A percentile compares a stretch with the other conserved stretches of the same genome.
Evolutionary conservation across 2,888 invertebrate species (phyloP).

Genomic region (Alsophila aescularia): DNA sequence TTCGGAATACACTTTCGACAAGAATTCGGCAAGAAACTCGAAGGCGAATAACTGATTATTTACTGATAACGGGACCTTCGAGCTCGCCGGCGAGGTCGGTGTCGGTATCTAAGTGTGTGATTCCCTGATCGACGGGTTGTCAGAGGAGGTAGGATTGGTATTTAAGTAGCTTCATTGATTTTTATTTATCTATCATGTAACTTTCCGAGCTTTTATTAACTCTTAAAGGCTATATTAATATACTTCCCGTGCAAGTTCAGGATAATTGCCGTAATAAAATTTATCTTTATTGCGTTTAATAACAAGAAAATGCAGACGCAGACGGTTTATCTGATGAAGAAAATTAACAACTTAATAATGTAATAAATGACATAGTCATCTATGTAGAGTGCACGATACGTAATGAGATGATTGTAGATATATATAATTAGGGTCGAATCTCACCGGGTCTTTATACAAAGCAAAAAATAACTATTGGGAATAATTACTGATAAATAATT

Average conservation of each 20-base stretch:
- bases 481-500: too few species aligned
- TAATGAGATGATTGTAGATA: not conserved
- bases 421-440: not conserved
- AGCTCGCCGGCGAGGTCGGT: too few species aligned
- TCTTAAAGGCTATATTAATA: too few species aligned
- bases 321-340: slow-evolving; percentile 4
- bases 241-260: not conserved
- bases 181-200: not conserved
- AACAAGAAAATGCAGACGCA: slow-evolving; percentile 16
- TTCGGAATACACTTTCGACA: too few species aligned
- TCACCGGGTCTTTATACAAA: not conserved
- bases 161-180: too few species aligned
- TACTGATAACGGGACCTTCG: too few species aligned
- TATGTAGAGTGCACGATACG: not conserved
- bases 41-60: too few species aligned
- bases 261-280: slow-evolving; percentile 24
- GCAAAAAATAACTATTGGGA: too few species aligned
- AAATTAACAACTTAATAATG: not conserved
- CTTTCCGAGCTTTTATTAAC: not conserved
- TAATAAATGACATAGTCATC: not conserved
- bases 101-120: too few species aligned
- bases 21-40: too few species aligned
- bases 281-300: slow-evolving; percentile 37
- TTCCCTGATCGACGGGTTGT: too few species aligned
- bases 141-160: too few species aligned